Base-by-base conservation (phyloP, 2,888 invertebrate genomes). In the Leucoptera coffeella region DNA sequence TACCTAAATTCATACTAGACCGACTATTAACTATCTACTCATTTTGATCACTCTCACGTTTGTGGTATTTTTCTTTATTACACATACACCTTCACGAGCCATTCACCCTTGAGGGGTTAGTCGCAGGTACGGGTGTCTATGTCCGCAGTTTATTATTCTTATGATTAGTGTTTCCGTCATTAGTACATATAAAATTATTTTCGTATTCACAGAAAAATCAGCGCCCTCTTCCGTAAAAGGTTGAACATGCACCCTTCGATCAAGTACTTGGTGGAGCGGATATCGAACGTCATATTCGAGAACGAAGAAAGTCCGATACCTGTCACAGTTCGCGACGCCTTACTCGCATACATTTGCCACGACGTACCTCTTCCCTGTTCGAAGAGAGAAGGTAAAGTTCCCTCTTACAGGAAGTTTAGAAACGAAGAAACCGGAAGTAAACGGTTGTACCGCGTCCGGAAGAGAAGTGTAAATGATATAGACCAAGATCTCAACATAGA, bases 301-400 rank as follows among this genome's bases (percentile, higher is more conserved):
- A 78, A 80, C 22, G 74, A 79, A 35, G 73, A 80, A 40, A 76
- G 73, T 2, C 74, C 73, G 1, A 83, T 85, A 49, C 82, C 88
- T 0, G 78, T 80, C 30, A 74, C 80, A 0, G 71, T 88, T 1
- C 74, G 85, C 32, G 95, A 94, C 50, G 86, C 90, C 0, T 56
- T 92, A 5, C 58, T 92, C 22, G 83, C 87, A 0, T 87, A 90
- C 43, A 77, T 86, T 30, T 95, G 95, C 43, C 94, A 95, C 43
- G 82, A 84, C 27, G 79, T 82, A 1, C 74, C 79, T 0, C 50
- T 92, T 22, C 93, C 93, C 0, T 93, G 93, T 46, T 67, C 75
- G 12, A 13, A 14, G 7, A 14, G 14, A 12, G 10, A 9, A 41
- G 30, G 26, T 31, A 5, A 41, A 43, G 34, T 23, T 33, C 0